Base-by-base conservation (phyloP, 2,888 invertebrate genomes). In the Machimus atricapillus region DNA sequence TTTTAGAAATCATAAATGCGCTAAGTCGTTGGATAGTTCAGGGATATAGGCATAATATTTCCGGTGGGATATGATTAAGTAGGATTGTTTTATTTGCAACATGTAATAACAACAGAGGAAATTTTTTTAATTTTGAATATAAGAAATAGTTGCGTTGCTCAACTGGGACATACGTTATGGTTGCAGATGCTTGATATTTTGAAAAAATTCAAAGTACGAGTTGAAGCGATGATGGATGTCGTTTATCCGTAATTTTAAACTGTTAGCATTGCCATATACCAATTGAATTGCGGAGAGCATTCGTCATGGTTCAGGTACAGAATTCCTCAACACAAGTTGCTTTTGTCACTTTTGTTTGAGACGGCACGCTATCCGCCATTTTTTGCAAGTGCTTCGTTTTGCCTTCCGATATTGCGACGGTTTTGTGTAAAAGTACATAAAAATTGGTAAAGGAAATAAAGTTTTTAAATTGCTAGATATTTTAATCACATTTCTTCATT, bases 291-390 rank as follows among this genome's bases (percentile, higher is more conserved):
- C 43, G 12, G 16, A 5, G 52, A 52, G 7, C 52, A 52, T 4
- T 16, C 8, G 52, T 2, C n/a, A n/a, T 2, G 19, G 7, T 7
- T n/a, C 19, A n/a, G 1, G 7, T n/a, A 52, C 37, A 76, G 76
- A 76, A 37, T 76, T n/a, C 76, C n/a, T 9, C 76, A n/a, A 31
- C 34, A 31, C 31, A 6, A 23, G 23, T 8, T 27, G 16, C 12
- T 74, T 2, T 14, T 40, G 76, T 76, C 76, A 76, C n/a, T 37
- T 76, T 76, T 40, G 40, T 78, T 78, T 78, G 78, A 78, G 14
- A 78, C 78, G 23, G 43, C 78, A 78, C 46, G 78, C 78, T 19
- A 46, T 78, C 81, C 52, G 81, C 81, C 81, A 81, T 81, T 81
- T 79, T 52, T 81, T 27, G 43, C 81, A 23, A 81, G 23, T 66